Evolutionary conservation across 1,140 invertebrate genomes (phyloP).

Genomic region (Eupristina koningsbergeri): DNA sequence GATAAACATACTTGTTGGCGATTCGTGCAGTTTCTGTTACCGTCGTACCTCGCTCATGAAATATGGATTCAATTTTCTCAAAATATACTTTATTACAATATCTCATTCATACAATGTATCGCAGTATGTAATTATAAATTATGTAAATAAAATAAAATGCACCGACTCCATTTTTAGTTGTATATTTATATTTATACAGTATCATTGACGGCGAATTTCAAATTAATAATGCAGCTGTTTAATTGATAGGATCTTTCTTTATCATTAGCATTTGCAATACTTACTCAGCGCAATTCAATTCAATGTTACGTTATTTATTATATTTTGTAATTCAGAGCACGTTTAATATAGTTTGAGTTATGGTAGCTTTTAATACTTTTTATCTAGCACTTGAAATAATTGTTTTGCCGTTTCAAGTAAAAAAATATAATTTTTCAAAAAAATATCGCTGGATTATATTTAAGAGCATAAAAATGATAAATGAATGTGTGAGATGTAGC

Average conservation of each 20-base stretch:
- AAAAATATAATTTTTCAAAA: constrained; percentile 21
- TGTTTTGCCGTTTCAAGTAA: not conserved
- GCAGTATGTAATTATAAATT: no score
- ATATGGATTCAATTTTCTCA: not conserved
- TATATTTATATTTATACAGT: no score
- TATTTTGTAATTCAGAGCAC: not conserved
- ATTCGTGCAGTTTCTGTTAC: not conserved
- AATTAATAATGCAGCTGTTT: no score
- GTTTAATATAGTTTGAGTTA: not conserved
- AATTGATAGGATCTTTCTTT: no score
- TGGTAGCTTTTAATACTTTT: not conserved
- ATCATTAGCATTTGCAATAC: not conserved
- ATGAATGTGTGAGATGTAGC: not conserved
- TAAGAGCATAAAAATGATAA: not conserved
- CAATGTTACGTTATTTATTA: not conserved
- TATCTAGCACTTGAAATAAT: not conserved
- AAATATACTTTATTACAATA: not conserved
- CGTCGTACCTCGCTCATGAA: not conserved
- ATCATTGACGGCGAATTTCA: no score
- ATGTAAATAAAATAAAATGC: no score
- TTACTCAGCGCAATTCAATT: not conserved
- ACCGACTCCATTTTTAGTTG: no score
- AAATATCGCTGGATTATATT: not conserved
- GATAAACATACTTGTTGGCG: not conserved
- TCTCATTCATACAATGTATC: not conserved